A percentile compares a stretch with the other conserved stretches of the same genome.
Conservation (phyloP, 1,140 invertebrate species). For the Bombus sibiricus region DNA sequence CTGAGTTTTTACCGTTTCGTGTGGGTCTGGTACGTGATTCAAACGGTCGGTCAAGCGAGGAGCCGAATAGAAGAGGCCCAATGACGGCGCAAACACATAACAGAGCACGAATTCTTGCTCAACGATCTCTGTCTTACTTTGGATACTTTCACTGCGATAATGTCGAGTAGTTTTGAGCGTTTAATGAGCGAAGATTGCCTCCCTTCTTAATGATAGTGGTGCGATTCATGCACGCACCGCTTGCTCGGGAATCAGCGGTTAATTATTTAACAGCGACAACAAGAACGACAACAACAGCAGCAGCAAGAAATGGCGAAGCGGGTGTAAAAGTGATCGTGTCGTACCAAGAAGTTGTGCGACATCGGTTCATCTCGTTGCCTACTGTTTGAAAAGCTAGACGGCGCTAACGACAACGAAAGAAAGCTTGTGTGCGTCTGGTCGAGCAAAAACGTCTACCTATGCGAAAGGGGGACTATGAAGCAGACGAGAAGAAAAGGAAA, state of each 20-base stretch:
- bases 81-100: background rate
- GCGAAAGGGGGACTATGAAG: background rate
- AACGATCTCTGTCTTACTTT: background rate
- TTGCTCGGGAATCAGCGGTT: background rate
- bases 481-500: background rate
- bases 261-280: background rate
- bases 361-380: background rate
- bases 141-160: conserved; percentile 43
- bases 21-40: conserved; percentile 65
- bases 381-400: background rate
- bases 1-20: conserved; percentile 67
- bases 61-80: conserved; percentile 12
- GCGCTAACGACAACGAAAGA: background rate
- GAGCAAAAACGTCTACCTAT: background rate
- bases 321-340: conserved; percentile 11
- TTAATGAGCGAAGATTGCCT: background rate
- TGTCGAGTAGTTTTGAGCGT: background rate
- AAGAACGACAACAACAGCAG: background rate
- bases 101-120: conserved; percentile 34
- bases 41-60: conserved; percentile 62
- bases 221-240: background rate
- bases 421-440: background rate
- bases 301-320: background rate
- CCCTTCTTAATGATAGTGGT: background rate
- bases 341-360: conserved; percentile 59